These are phyloP conservation scores for Muntiacus muntjak DNA, from an alignment of 2,113 vertebrate genomes.

Conservation along the genomic window DNA sequence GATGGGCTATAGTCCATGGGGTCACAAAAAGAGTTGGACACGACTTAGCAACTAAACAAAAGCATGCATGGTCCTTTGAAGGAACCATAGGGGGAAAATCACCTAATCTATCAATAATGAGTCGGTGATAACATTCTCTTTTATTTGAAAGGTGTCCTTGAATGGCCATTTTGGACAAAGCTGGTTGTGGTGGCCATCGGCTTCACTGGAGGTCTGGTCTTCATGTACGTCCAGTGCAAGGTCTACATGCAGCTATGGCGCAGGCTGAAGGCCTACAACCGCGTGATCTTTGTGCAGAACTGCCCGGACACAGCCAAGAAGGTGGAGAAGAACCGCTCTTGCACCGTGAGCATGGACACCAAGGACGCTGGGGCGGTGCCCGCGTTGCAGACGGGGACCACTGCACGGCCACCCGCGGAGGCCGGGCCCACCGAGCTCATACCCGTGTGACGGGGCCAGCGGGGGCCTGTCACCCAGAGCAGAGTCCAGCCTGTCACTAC, in stretches of 20 bases:
- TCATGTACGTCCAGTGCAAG: conserved; percentile 98
- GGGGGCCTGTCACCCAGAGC: conserved; percentile 20
- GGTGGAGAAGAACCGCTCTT: conserved; percentile 77
- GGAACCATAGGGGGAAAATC: background rate
- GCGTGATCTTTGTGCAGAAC: conserved; percentile 98
- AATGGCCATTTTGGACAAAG: conserved; percentile 99
- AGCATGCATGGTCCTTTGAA: background rate
- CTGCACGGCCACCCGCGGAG: conserved; percentile 79
- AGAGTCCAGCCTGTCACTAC: conserved; percentile 59
- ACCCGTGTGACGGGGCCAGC: conserved; percentile 83
- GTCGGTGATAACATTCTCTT: background rate
- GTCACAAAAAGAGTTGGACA: background rate
- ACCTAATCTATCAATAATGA: background rate
- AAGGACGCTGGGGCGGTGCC: conserved; percentile 84
- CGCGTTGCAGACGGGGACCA: conserved; percentile 79
- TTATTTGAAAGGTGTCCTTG: conserved; percentile 87
- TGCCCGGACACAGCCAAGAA: conserved; percentile 93
- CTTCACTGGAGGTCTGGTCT: conserved; percentile 92
- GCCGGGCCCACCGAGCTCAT: conserved; percentile 79
- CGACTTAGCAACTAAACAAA: background rate
- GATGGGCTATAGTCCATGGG: background rate
- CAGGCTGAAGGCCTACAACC: conserved; percentile 96
- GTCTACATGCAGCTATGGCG: conserved; percentile 97
- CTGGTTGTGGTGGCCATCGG: conserved; percentile 94
- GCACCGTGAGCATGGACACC: conserved; percentile 74